Base-by-base conservation (phyloP, 2,888 invertebrate genomes). In the Chloroclystis v-ata region DNA sequence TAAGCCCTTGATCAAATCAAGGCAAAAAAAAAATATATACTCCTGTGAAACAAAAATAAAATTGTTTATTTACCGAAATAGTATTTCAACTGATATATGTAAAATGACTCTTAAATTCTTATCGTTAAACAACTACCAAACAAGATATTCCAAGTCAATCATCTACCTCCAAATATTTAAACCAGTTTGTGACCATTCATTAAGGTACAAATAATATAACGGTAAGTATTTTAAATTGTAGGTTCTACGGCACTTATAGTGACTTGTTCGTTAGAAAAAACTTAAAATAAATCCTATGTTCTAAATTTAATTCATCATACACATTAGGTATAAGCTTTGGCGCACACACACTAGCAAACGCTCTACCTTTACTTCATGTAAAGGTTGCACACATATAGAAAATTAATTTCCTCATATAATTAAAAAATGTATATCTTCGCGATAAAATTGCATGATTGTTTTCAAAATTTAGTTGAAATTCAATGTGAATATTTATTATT, bases 241-340 rank as follows among this genome's bases (percentile, higher is more conserved):
- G 33, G n/a, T 39, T 61, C 28, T 41, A 79, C 76, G 75, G 79
- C 82, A 80, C 78, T 79, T 75, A 70, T 57, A 81, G 82, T 81
- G 78, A 78, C 70, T 70, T 72, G 57, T 68, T 72, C 30, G 26
- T 72, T 74, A 70, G 66, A 67, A 69, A 63, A 63, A 60, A 57
- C 59, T 68, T 65, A 70, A 70, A 67, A 61, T 63, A 66, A 61
- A 57, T 59, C 11, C 20, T 35, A 35, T 56, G 51, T 56, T 49
- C 56, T 61, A 54, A 60, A 56, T 55, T 48, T 59, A 59, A 57
- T 57, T 49, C 56, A 60, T 54, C 54, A 49, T 49, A 59, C 20
- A 5, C 20, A 20, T 20, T 50, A 65, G 63, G 29, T 42, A 59
- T 56, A 66, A 75, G 72, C 73, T 72, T 75, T 72, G 72, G 72